A percentile compares a stretch with the other conserved stretches of the same genome.
phyloP scores from a whole-genome alignment of 2,888 invertebrate species.

The Lottia gigantea region DNA sequence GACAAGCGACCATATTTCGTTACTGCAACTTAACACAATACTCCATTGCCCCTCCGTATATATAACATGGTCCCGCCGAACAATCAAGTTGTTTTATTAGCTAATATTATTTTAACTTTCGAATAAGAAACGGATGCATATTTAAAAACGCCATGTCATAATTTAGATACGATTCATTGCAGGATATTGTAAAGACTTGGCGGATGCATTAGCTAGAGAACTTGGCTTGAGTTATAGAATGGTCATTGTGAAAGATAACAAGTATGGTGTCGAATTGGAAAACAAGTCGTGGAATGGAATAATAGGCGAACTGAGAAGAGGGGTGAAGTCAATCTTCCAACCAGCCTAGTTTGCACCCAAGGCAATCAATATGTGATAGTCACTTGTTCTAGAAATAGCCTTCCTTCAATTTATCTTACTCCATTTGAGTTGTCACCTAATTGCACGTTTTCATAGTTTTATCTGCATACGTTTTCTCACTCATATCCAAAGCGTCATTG shows the following conservation, averaged over 20 bases:
- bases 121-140: too few relatives aligned
- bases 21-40: too few relatives aligned
- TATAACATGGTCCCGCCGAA: too few relatives aligned
- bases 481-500: too few relatives aligned
- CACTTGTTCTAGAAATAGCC: slow-evolving; percentile 1
- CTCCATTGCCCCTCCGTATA: too few relatives aligned
- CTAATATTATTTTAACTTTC: too few relatives aligned
- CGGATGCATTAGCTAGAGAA: slow-evolving; percentile 82
- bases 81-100: too few relatives aligned
- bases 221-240: slow-evolving; percentile 88
- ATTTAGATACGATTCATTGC: background rate
- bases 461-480: background rate
- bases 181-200: slow-evolving; percentile 93
- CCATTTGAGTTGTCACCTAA: background rate
- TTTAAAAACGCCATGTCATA: too few relatives aligned
- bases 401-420: background rate
- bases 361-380: slow-evolving; percentile 23
- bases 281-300: slow-evolving; percentile 63
- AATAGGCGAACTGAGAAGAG: slow-evolving; percentile 58
- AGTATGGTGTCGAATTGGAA: slow-evolving; percentile 75
- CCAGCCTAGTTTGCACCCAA: slow-evolving; percentile 18
- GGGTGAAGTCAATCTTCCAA: slow-evolving; percentile 36
- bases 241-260: slow-evolving; percentile 84
- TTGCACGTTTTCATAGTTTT: slow-evolving; percentile 1
- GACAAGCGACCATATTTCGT: too few relatives aligned